Evolutionary conservation across 2,888 invertebrate species (phyloP), one percentile per base, ranked within the genome.

Genomic region (Cephalotes varians): DNA sequence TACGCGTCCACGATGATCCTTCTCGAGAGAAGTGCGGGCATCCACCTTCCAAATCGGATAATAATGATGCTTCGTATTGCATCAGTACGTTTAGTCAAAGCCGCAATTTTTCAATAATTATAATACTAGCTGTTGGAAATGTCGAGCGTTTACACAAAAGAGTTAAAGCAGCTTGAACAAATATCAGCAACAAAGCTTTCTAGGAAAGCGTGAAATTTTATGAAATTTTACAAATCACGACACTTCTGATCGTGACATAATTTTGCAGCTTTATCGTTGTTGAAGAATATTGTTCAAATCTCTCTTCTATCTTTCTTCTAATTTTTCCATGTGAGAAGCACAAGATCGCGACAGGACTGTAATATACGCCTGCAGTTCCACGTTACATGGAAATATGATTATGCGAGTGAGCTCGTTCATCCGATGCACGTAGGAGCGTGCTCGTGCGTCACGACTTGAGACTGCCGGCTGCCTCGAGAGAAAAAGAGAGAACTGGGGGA

Each of bases 401-500:
- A 81, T 31, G 67, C 56, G 65, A 56, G 49, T 31, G 21, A 21
- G 34, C 21, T 60, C 44, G 49, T 54, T 18, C 49, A 54, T n/a
- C 15, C 64, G 31, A 73, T 73, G 10, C 28, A 60, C 21, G 76
- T 69, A 44, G 74, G 28, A 60, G 54, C 49, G 49, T 62, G 31
- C 64, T 90, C 90, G 91, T 87, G 87, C 88, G 85, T 88, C 87
- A 88, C 90, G 87, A 88, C 79, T 83, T 77, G 65, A 72, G 74
- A 83, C 85, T 64, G 44, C 31, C 82, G 73, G 65, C 80, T 76
- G 69, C 84, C 60, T 58, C 64, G 77, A 67, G 82, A 67, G 9
- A 0, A 79, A 28, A 51, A 51, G 79, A 28, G n/a, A n/a, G n/a
- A n/a, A n/a, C n/a, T n/a, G n/a, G n/a, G n/a, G n/a, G 37, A 28